phyloP scores from a whole-genome alignment of 1,140 invertebrate genomes.

The Maconellicoccus hirsutus region DNA sequence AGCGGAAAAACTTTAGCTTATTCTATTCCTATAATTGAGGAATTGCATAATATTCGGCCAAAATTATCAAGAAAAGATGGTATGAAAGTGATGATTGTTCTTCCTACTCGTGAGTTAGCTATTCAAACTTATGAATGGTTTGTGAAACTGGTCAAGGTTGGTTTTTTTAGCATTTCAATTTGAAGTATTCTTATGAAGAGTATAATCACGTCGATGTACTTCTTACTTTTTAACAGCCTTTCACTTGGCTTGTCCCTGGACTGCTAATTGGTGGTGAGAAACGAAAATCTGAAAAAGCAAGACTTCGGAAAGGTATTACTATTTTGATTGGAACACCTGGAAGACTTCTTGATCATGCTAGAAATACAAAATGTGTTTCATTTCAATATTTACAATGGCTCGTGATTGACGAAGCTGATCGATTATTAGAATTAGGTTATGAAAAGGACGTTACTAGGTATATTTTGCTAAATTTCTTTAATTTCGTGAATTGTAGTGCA shows the following conservation, averaged over 20 bases:
- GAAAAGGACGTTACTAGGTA: conserved; percentile 70
- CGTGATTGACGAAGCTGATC: conserved; percentile 88
- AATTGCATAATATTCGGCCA: conserved; percentile 56
- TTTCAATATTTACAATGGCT: conserved; percentile 71
- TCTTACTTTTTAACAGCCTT: conserved; percentile 59
- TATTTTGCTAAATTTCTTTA: not conserved
- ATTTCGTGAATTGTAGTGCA: conserved; percentile 35
- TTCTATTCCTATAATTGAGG: conserved; percentile 69
- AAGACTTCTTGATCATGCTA: conserved; percentile 87
- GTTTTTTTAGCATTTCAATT: not conserved
- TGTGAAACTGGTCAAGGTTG: conserved; percentile 65
- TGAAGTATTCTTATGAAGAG: no score
- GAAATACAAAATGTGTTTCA: conserved; percentile 74
- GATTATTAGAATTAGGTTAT: conserved; percentile 85
- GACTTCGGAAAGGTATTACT: conserved; percentile 80
- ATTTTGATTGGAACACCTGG: conserved; percentile 91
- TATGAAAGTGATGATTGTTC: conserved; percentile 49
- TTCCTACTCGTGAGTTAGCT: conserved; percentile 32
- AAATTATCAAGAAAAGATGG: conserved; percentile 68
- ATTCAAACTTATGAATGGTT: conserved; percentile 60
- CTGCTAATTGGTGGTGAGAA: conserved; percentile 85
- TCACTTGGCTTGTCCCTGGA: conserved; percentile 82
- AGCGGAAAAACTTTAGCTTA: conserved; percentile 87
- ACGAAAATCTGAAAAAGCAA: conserved; percentile 84
- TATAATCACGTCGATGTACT: conserved; percentile 24